Evolutionary conservation across 35 echinoderm and acorn worm genomes (phyloP).

Genomic region (Anneissia japonica): DNA sequence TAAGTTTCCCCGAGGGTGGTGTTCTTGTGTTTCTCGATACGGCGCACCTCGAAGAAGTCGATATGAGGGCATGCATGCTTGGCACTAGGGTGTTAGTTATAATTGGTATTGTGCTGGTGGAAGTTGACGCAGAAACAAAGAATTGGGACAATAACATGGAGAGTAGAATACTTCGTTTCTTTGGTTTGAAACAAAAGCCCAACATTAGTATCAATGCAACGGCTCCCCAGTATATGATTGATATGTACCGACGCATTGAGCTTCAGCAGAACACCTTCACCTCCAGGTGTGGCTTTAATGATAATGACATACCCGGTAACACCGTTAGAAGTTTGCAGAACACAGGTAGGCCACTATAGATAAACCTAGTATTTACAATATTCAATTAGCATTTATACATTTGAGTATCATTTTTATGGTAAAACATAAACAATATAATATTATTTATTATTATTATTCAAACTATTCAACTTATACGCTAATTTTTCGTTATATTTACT

Average conservation of each 20-base stretch:
- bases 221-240: conserved; percentile 92
- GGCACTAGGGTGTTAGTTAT: neutral
- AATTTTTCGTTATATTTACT: too few species aligned
- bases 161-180: conserved; percentile 61
- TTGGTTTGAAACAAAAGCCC: conserved; percentile 67
- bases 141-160: conserved; percentile 48
- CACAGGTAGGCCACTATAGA: conserved; percentile 3
- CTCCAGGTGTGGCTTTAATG: neutral
- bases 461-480: too few species aligned
- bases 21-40: neutral
- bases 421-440: too few species aligned
- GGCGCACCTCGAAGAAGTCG: neutral
- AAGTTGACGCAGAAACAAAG: neutral
- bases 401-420: too few species aligned
- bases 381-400: too few species aligned
- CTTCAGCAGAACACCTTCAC: neutral
- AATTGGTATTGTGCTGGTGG: neutral
- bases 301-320: conserved; percentile 15
- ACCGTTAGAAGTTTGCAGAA: conserved; percentile 14
- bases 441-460: too few species aligned
- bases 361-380: too few species aligned
- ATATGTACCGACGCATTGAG: conserved; percentile 63
- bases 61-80: neutral
- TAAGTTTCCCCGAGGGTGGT: neutral
- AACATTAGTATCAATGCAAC: conserved; percentile 72